Percentiles rank a stretch among this genome's conserved stretches.
These are phyloP conservation scores for Pyrrhura leucotis DNA, from an alignment of 2,797 vertebrate species.

Conservation along the genomic window DNA sequence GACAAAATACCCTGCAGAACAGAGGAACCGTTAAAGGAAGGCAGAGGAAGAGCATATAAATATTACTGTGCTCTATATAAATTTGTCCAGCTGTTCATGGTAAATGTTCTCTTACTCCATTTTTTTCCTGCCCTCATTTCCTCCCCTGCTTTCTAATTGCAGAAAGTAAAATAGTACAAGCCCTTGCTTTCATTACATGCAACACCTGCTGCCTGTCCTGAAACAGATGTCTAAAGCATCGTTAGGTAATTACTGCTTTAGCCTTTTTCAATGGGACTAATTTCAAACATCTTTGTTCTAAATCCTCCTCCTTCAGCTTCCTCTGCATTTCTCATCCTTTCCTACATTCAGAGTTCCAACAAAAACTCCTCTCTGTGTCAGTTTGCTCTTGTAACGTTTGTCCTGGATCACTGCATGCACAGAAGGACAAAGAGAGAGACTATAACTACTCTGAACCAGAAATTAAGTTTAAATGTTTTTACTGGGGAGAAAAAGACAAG, in stretches of 20 bases:
- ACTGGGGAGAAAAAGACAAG: not conserved
- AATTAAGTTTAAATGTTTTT: not conserved
- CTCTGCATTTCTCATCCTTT: conserved; percentile 6
- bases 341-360: not conserved
- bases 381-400: not conserved
- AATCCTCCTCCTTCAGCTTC: not conserved
- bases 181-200: conserved; percentile 26
- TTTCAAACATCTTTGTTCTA: conserved; percentile 22
- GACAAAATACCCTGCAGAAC: not conserved
- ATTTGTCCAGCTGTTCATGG: conserved; percentile 20
- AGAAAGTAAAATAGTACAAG: conserved; percentile 45
- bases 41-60: not conserved
- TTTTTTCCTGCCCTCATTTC: conserved; percentile 46
- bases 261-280: not conserved
- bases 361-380: not conserved
- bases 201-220: conserved; percentile 49
- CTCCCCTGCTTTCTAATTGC: not conserved
- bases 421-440: not conserved
- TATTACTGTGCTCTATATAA: not conserved
- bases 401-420: not conserved
- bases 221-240: conserved; percentile 55
- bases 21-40: not conserved
- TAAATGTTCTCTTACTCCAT: conserved; percentile 13
- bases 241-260: conserved; percentile 18
- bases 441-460: not conserved